phyloP scores from a whole-genome alignment of 2,113 vertebrate species.

The Apistogramma diplotaenia region DNA sequence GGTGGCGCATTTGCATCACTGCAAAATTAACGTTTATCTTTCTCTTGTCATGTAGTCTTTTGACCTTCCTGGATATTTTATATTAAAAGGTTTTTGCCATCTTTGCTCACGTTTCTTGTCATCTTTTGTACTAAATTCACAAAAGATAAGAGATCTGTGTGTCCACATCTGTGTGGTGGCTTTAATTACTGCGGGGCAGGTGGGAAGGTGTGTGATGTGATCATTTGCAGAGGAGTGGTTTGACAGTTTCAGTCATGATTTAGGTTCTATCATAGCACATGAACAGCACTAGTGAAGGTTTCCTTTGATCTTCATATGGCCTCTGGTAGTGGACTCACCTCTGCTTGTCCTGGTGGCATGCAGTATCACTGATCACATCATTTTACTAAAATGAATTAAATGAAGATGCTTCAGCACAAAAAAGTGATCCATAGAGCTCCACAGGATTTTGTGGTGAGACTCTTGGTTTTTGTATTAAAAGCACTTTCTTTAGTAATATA shows the following conservation, averaged over 20 bases:
- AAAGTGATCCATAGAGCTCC: background rate
- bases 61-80: conserved; percentile 27
- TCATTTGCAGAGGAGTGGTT: background rate
- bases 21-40: background rate
- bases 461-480: background rate
- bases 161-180: background rate
- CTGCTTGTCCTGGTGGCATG: background rate
- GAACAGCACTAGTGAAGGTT: background rate
- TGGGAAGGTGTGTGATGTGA: background rate
- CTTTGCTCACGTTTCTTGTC: background rate
- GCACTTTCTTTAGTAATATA: background rate
- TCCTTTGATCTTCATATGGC: background rate
- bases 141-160: background rate
- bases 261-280: background rate
- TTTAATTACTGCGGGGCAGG: background rate
- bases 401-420: background rate
- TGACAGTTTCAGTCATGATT: background rate
- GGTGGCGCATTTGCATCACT: conserved; percentile 1
- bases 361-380: background rate
- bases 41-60: background rate
- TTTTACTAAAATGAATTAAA: background rate
- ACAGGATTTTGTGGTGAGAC: background rate
- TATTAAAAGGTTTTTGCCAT: conserved; percentile 41
- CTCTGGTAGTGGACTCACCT: background rate
- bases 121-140: background rate